Conservation (phyloP, 1,140 invertebrate species). For the Listronotus bonariensis region DNA sequence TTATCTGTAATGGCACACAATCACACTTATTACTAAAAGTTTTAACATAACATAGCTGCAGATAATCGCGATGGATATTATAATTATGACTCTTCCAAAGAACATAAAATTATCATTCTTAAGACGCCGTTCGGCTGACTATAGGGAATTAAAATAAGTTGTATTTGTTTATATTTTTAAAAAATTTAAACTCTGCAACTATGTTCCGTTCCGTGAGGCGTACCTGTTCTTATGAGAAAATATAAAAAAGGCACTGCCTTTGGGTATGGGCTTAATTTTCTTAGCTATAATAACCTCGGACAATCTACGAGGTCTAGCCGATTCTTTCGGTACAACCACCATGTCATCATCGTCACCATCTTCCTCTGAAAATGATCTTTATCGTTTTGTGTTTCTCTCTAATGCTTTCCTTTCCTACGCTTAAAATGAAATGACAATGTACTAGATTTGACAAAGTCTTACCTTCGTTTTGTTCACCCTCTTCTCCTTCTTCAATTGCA, state of each 20-base stretch:
- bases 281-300: conserved; percentile 88
- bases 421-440: conserved; percentile 20
- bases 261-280: conserved; percentile 92
- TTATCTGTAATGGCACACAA: conserved; percentile 55
- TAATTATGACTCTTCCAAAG: too few species aligned
- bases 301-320: conserved; percentile 84
- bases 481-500: conserved; percentile 63
- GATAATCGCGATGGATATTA: conserved; percentile 13
- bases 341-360: conserved; percentile 48
- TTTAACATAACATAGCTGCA: conserved; percentile 52
- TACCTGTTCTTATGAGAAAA: conserved; percentile 94
- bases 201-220: conserved; percentile 49
- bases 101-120: too few species aligned
- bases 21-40: conserved; percentile 51
- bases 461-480: conserved; percentile 60
- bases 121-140: too few species aligned
- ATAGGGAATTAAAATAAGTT: too few species aligned
- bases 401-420: conserved; percentile 15
- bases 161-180: too few species aligned
- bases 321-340: conserved; percentile 52
- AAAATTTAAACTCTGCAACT: conserved; percentile 52
- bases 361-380: conserved; percentile 57
- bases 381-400: conserved; percentile 38
- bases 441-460: conserved; percentile 31
- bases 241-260: conserved; percentile 92